These are phyloP conservation scores for Sternarchorhynchus goeldii DNA, from an alignment of 2,797 vertebrate genomes.

Conservation along the genomic window DNA sequence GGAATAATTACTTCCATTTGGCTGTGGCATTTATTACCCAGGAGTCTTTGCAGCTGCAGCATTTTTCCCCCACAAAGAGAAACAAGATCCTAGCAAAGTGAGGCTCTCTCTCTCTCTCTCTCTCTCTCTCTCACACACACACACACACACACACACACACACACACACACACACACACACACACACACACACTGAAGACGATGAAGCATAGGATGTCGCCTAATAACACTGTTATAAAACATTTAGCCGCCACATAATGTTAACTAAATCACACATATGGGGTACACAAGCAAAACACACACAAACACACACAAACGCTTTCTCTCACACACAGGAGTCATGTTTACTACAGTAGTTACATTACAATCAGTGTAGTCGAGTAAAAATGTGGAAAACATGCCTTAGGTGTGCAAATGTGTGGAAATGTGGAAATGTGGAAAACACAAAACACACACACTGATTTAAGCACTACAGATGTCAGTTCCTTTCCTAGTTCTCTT, in stretches of 20 bases:
- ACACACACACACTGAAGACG: background rate
- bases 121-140: background rate
- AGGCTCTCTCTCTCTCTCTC: constrained; percentile 55
- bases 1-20: constrained; percentile 99
- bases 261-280: background rate
- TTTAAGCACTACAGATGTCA: background rate
- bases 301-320: background rate
- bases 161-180: background rate
- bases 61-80: constrained; percentile 92
- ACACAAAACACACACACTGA: background rate
- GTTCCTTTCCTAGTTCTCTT: background rate
- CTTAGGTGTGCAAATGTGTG: no score
- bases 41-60: constrained; percentile 95
- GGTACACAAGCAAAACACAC: background rate
- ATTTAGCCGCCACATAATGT: background rate
- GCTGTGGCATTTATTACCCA: constrained; percentile 98
- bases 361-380: background rate
- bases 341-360: background rate
- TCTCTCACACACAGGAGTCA: background rate
- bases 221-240: background rate
- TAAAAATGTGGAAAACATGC: background rate
- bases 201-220: background rate
- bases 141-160: background rate
- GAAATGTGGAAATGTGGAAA: no score
- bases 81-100: constrained; percentile 96